Conservation (phyloP, 2,888 invertebrate genomes). For the Harpalus rubripes region DNA sequence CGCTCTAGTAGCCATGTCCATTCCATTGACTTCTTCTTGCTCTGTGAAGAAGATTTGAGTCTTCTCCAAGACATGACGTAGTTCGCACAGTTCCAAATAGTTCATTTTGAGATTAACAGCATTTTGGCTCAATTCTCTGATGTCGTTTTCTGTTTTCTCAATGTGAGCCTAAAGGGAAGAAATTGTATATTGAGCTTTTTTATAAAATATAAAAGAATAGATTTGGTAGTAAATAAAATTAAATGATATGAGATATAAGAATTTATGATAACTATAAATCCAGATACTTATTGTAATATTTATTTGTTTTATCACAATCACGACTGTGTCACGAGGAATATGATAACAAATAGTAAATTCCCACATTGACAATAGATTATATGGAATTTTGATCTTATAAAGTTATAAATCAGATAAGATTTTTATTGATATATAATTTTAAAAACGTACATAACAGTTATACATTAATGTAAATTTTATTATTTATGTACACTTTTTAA, state of each 20-base stretch:
- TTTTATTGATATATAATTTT: background rate
- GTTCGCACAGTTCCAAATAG: constrained; percentile 93
- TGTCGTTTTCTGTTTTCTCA: constrained; percentile 97
- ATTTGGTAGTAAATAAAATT: too few species aligned
- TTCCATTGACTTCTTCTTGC: constrained; percentile 85
- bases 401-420: background rate
- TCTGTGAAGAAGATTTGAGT: constrained; percentile 94
- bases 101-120: constrained; percentile 95
- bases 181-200: background rate
- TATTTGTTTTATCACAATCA: background rate
- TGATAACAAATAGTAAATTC: constrained; percentile 19
- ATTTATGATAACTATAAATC: too few species aligned
- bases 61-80: constrained; percentile 94
- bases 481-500: too few species aligned
- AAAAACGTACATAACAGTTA: background rate
- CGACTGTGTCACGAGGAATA: background rate
- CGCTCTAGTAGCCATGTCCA: constrained; percentile 82
- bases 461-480: too few species aligned
- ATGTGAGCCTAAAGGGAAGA: constrained; percentile 85
- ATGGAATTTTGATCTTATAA: background rate
- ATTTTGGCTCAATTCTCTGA: constrained; percentile 95
- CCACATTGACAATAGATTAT: background rate
- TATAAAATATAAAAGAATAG: background rate
- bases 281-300: background rate
- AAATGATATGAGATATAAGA: too few species aligned